Conservation (phyloP, 2,888 invertebrate species). For the Heliconius cydno region DNA sequence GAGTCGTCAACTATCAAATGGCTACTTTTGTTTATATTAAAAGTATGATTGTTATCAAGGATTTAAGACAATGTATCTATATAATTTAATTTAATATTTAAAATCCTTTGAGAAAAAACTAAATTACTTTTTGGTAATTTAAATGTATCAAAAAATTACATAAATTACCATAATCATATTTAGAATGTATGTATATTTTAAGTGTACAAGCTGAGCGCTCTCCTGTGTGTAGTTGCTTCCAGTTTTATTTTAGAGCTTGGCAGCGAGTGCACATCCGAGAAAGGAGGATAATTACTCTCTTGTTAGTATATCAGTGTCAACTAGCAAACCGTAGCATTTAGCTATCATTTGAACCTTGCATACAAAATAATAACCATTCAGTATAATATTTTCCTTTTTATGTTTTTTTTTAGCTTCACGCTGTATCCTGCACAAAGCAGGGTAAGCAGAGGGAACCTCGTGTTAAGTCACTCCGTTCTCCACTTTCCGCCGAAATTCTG, state of each 20-base stretch:
- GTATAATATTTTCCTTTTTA: not conserved
- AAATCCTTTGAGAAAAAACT: not conserved
- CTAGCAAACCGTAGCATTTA: conserved; percentile 11
- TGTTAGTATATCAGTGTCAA: conserved; percentile 30
- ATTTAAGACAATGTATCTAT: too few relatives aligned
- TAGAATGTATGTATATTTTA: not conserved
- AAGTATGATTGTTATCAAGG: too few relatives aligned
- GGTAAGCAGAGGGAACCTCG: too few relatives aligned
- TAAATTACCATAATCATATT: conserved; percentile 5
- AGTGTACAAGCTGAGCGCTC: not conserved
- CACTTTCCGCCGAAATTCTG: too few relatives aligned
- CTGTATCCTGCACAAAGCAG: not conserved
- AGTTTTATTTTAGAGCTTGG: conserved; percentile 26
- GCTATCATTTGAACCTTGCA: not conserved
- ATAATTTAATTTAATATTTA: not conserved
- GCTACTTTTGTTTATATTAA: too few relatives aligned
- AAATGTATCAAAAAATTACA: not conserved
- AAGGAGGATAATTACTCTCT: conserved; percentile 30
- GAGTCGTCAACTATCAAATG: too few relatives aligned
- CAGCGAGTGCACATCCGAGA: conserved; percentile 15
- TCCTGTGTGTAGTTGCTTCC: conserved; percentile 24
- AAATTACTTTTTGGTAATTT: not conserved
- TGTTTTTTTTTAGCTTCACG: not conserved
- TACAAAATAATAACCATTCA: not conserved
- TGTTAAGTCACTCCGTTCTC: not conserved